Conservation (phyloP, 92 coral and sea anemone genomes). For the Bergia sp. region DNA sequence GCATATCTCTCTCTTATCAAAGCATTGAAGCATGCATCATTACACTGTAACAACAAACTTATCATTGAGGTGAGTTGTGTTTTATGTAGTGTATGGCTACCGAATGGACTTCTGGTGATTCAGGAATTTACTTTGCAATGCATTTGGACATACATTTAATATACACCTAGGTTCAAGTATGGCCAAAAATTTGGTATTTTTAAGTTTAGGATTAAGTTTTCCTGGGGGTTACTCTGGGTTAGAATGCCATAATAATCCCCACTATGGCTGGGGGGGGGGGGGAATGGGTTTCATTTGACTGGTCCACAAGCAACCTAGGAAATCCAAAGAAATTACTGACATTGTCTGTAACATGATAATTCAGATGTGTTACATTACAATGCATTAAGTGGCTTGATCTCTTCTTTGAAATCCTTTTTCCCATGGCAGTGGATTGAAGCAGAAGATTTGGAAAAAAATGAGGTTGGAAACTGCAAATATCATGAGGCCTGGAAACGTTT, state of each 20-base stretch:
- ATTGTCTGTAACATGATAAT: background rate
- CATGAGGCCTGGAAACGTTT: conserved; percentile 40
- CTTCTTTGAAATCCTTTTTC: background rate
- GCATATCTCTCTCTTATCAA: conserved; percentile 94
- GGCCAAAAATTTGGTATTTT: too few relatives aligned
- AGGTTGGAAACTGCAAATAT: conserved; percentile 29
- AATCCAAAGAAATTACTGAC: background rate
- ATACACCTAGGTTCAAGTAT: too few relatives aligned
- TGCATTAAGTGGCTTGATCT: too few relatives aligned
- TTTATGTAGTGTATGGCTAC: background rate
- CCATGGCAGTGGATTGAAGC: conserved; percentile 58
- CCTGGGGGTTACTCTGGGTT: too few relatives aligned
- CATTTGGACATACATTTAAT: too few relatives aligned
- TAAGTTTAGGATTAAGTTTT: too few relatives aligned
- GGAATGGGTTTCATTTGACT: too few relatives aligned
- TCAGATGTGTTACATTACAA: background rate
- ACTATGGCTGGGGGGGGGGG: too few relatives aligned
- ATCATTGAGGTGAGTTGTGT: conserved; percentile 66
- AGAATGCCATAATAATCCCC: too few relatives aligned
- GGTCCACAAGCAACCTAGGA: background rate
- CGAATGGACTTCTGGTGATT: too few relatives aligned
- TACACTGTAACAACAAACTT: conserved; percentile 90
- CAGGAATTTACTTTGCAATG: too few relatives aligned
- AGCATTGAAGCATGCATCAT: conserved; percentile 90
- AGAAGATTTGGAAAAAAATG: conserved; percentile 46